phyloP scores from a whole-genome alignment of 2,888 invertebrate genomes.

The Drosophila nr. medialis region DNA sequence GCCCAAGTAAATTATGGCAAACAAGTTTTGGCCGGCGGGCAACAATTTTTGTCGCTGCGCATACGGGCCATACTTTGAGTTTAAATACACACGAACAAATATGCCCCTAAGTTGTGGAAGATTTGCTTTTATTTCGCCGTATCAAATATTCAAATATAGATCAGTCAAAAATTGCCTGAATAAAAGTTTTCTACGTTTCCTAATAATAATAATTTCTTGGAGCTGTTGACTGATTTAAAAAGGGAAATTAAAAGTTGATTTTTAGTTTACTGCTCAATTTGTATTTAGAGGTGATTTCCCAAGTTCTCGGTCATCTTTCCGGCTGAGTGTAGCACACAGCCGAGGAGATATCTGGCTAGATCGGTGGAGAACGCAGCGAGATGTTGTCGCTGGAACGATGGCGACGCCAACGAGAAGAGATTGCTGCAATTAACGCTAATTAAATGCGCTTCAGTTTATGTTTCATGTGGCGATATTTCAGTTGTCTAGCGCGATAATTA shows the following conservation, averaged over 20 bases:
- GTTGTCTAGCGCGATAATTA: constrained; percentile 82
- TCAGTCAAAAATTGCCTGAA: too few species aligned
- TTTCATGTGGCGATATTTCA: constrained; percentile 81
- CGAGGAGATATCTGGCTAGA: constrained; percentile 47
- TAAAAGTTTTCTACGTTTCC: too few species aligned
- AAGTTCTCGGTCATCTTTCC: neutral
- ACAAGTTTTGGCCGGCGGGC: constrained; percentile 84
- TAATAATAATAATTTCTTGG: too few species aligned
- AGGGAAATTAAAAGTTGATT: neutral
- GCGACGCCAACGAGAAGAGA: constrained; percentile 54
- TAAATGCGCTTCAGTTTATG: constrained; percentile 78
- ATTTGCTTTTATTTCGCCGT: neutral
- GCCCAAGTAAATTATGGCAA: constrained; percentile 83
- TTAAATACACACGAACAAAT: constrained; percentile 12
- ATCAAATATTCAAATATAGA: too few species aligned
- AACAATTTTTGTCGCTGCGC: constrained; percentile 80
- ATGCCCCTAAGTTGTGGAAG: fast-evolving
- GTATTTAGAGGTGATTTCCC: neutral
- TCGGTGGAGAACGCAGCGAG: constrained; percentile 24
- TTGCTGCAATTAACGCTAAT: constrained; percentile 83
- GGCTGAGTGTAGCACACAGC: neutral
- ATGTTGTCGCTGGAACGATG: constrained; percentile 38
- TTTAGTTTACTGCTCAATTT: neutral
- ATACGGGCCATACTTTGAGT: constrained; percentile 18
- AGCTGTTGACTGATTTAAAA: neutral